These are phyloP conservation scores for Pipistrellus kuhlii DNA, from an alignment of 2,797 vertebrate species.

Conservation along the genomic window DNA sequence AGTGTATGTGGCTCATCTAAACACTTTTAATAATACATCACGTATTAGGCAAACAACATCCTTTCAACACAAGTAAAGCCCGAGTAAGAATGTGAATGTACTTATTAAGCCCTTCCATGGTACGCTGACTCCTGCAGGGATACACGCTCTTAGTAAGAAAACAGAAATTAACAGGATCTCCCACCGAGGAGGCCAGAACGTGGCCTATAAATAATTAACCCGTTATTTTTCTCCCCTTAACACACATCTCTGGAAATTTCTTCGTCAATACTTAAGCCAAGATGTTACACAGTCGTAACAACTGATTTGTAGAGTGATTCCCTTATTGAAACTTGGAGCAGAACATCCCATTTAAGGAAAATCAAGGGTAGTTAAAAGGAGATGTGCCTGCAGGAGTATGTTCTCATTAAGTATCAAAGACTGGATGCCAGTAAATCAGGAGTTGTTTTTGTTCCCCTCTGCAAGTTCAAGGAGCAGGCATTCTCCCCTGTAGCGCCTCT, in stretches of 20 bases:
- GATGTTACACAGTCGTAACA: neutral
- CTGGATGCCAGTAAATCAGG: neutral
- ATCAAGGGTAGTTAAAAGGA: neutral
- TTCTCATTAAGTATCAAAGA: conserved; percentile 14
- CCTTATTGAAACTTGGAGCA: conserved; percentile 59
- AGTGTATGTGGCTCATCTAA: neutral
- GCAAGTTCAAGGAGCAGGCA: neutral
- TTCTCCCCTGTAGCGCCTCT: neutral
- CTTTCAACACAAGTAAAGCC: neutral
- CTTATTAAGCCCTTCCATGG: neutral
- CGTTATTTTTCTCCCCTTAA: neutral
- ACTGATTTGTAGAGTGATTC: neutral
- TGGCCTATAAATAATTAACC: conserved; percentile 65
- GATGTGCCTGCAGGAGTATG: neutral
- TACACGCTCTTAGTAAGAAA: conserved; percentile 19
- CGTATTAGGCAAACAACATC: conserved; percentile 38
- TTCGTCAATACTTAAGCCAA: conserved; percentile 48
- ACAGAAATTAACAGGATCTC: conserved; percentile 48
- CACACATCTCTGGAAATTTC: neutral
- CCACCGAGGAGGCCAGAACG: conserved; percentile 43
- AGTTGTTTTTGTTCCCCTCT: neutral
- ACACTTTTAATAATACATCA: conserved; percentile 57
- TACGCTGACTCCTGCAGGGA: neutral
- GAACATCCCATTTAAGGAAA: neutral
- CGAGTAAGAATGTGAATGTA: conserved; percentile 23